These are phyloP conservation scores for Eufriesea mexicana DNA, from an alignment of 1,140 invertebrate species.

Conservation along the genomic window DNA sequence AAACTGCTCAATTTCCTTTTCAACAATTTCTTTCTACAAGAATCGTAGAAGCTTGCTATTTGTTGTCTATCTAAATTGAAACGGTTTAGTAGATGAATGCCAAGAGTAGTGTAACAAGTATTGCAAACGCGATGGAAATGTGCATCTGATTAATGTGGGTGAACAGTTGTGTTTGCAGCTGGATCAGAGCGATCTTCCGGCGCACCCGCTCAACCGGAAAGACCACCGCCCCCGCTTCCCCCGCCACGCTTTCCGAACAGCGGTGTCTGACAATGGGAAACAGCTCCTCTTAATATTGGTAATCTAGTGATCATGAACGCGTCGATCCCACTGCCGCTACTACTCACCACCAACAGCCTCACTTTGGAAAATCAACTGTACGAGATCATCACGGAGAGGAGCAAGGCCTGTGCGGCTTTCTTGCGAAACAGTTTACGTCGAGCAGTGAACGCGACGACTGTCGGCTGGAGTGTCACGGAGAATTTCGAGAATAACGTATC, in stretches of 20 bases:
- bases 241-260: slow-evolving; percentile 86
- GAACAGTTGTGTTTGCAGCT: slow-evolving; percentile 84
- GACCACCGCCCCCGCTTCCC: slow-evolving; percentile 86
- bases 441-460: slow-evolving; percentile 54
- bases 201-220: slow-evolving; percentile 83
- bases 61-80: slow-evolving; percentile 40
- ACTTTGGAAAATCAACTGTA: slow-evolving; percentile 82
- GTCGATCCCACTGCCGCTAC: slow-evolving; percentile 77
- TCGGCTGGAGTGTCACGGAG: slow-evolving; percentile 57
- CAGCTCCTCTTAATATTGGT: slow-evolving; percentile 82
- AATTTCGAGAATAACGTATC: slow-evolving; percentile 38
- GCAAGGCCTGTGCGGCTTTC: slow-evolving; percentile 84
- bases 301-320: slow-evolving; percentile 79
- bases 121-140: slow-evolving; percentile 12
- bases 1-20: background rate
- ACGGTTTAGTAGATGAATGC: slow-evolving; percentile 46
- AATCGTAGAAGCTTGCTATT: slow-evolving; percentile 40
- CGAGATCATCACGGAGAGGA: slow-evolving; percentile 82
- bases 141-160: slow-evolving; percentile 54
- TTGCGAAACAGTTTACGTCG: slow-evolving; percentile 80
- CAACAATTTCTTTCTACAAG: slow-evolving; percentile 31
- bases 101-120: slow-evolving; percentile 20
- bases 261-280: slow-evolving; percentile 88
- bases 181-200: slow-evolving; percentile 86
- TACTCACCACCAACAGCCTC: slow-evolving; percentile 74